A percentile compares a stretch with the other conserved stretches of the same genome.
These are phyloP conservation scores for Nebria salina DNA, from an alignment of 2,888 invertebrate genomes.

Conservation along the genomic window DNA sequence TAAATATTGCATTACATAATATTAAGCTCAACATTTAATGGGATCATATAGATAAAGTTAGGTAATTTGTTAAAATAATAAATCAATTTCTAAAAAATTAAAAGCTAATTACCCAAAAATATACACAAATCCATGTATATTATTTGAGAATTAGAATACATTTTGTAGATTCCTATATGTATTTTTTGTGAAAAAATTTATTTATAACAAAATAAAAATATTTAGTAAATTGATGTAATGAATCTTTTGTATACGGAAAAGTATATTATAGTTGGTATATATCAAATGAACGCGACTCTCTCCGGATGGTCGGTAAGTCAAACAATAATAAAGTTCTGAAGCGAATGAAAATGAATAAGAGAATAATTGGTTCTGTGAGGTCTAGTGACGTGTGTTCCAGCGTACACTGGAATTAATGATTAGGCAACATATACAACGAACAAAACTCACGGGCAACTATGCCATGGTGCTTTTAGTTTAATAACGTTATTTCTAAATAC, in stretches of 20 bases:
- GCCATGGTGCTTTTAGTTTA: constrained; percentile 38
- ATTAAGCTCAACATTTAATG: neutral
- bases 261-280: no score
- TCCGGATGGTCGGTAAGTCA: neutral
- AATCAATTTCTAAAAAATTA: neutral
- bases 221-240: no score
- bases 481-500: constrained; percentile 47
- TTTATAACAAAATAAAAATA: no score
- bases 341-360: constrained; percentile 42
- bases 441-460: neutral
- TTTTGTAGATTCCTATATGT: no score
- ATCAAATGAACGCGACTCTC: no score
- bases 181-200: no score
- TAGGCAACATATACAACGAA: neutral
- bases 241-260: no score
- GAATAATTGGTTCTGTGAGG: constrained; percentile 38
- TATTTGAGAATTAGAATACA: neutral
- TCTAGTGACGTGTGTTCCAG: constrained; percentile 23
- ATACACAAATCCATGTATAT: neutral
- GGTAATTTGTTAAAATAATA: neutral
- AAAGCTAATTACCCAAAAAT: no score
- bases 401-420: neutral
- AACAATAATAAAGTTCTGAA: constrained; percentile 34
- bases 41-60: neutral
- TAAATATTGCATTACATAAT: neutral